Conservation (phyloP, 2,888 invertebrate species). For the Idaea biselata region DNA sequence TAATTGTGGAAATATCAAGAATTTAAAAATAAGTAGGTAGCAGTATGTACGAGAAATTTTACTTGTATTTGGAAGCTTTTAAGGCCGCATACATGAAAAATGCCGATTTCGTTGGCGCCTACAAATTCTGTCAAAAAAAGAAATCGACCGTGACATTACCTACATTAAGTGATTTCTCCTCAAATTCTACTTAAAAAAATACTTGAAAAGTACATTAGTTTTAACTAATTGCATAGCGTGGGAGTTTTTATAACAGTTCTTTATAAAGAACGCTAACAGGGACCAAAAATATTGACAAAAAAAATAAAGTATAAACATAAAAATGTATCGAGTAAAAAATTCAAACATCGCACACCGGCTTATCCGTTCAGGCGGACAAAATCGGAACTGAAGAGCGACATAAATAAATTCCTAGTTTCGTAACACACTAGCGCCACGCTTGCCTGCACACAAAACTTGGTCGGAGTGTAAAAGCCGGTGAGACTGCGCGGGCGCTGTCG, state of each 20-base stretch:
- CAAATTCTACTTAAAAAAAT: neutral
- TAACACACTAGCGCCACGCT: neutral
- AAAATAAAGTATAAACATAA: constrained; percentile 7
- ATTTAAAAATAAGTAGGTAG: neutral
- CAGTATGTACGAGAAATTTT: neutral
- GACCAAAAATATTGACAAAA: neutral
- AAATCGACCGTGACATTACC: neutral
- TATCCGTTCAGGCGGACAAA: too few species aligned
- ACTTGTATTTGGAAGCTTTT: neutral
- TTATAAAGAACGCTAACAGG: neutral
- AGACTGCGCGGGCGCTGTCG: constrained; percentile 33
- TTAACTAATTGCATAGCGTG: neutral
- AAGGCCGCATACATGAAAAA: too few species aligned
- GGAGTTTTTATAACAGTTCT: neutral
- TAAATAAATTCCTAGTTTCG: too few species aligned
- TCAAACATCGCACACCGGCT: neutral
- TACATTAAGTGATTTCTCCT: neutral
- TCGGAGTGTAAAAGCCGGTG: constrained; percentile 2
- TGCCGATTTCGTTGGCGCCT: too few species aligned
- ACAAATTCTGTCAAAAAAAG: too few species aligned
- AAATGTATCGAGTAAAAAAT: neutral
- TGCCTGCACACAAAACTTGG: neutral
- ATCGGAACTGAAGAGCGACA: too few species aligned
- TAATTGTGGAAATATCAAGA: neutral
- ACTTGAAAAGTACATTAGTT: neutral